phyloP scores from a whole-genome alignment of 1,140 invertebrate genomes.

The Agrypnia vestita region DNA sequence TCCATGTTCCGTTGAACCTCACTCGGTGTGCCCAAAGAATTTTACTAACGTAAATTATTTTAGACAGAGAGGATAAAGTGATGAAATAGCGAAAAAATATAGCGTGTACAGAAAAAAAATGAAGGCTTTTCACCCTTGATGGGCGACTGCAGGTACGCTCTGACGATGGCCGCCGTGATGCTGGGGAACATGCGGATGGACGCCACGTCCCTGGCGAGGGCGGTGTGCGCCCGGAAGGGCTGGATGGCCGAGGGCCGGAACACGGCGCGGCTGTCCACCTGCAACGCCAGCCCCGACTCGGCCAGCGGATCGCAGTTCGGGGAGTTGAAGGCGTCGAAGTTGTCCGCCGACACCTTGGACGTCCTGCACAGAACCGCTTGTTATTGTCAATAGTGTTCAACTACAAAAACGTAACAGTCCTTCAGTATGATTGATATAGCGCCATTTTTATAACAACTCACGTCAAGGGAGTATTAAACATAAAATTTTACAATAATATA shows the following conservation, averaged over 20 bases:
- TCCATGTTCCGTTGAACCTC: no score
- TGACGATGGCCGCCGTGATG: conserved; percentile 86
- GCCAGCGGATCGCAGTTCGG: conserved; percentile 92
- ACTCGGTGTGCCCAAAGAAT: no score
- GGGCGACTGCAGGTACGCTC: conserved; percentile 87
- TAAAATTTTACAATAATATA: no score
- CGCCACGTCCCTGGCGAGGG: conserved; percentile 88
- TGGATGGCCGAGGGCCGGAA: conserved; percentile 82
- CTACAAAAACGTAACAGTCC: no score
- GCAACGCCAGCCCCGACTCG: conserved; percentile 83
- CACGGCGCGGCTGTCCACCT: conserved; percentile 86
- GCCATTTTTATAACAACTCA: no score
- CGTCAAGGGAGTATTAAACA: no score
- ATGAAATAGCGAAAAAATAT: no score
- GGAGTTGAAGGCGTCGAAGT: conserved; percentile 92
- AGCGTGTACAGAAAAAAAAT: no score
- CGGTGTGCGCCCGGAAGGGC: conserved; percentile 81
- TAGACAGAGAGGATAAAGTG: no score
- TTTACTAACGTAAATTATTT: no score
- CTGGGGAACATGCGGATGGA: conserved; percentile 92
- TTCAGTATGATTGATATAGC: no score
- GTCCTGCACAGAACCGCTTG: conserved; percentile 68
- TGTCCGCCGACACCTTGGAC: conserved; percentile 86
- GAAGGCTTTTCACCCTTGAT: conserved; percentile 77
- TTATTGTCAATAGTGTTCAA: no score